These are phyloP conservation scores for Lasioglossum baleicum DNA, from an alignment of 1,140 invertebrate genomes.

Conservation along the genomic window DNA sequence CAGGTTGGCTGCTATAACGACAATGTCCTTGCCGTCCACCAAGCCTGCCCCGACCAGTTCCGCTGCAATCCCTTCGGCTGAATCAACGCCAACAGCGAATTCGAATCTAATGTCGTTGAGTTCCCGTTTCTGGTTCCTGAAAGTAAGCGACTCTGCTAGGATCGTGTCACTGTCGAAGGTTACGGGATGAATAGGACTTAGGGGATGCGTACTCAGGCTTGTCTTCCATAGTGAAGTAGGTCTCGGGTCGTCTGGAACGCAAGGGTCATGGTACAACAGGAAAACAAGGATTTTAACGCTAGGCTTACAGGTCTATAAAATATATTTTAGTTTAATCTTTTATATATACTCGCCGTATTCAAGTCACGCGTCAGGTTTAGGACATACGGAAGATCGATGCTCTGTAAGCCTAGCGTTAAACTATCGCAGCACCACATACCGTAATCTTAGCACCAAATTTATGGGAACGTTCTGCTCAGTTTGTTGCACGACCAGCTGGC, in stretches of 20 bases:
- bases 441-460: slow-evolving; percentile 91
- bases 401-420: too few species aligned
- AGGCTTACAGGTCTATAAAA: too few species aligned
- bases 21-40: slow-evolving; percentile 94
- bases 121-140: slow-evolving; percentile 92
- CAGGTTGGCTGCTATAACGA: slow-evolving; percentile 94
- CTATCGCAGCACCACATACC: slow-evolving; percentile 75
- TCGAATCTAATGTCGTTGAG: slow-evolving; percentile 99
- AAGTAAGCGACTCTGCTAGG: slow-evolving; percentile 51
- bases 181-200: not conserved
- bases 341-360: too few species aligned
- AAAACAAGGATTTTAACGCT: not conserved
- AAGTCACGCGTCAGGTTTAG: too few species aligned
- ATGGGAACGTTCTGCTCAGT: slow-evolving; percentile 80
- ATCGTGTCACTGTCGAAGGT: not conserved
- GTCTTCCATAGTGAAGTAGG: slow-evolving; percentile 61
- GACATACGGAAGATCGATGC: too few species aligned
- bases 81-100: slow-evolving; percentile 94
- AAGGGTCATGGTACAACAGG: not conserved
- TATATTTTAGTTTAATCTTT: too few species aligned
- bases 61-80: slow-evolving; percentile 94
- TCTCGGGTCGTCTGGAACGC: slow-evolving; percentile 64
- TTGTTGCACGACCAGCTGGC: slow-evolving; percentile 64
- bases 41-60: slow-evolving; percentile 97
- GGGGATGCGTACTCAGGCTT: slow-evolving; percentile 49